Evolutionary conservation across 2,113 vertebrate species (phyloP), one percentile per base, ranked within the genome.

Genomic region (Malaclemys terrapin): DNA sequence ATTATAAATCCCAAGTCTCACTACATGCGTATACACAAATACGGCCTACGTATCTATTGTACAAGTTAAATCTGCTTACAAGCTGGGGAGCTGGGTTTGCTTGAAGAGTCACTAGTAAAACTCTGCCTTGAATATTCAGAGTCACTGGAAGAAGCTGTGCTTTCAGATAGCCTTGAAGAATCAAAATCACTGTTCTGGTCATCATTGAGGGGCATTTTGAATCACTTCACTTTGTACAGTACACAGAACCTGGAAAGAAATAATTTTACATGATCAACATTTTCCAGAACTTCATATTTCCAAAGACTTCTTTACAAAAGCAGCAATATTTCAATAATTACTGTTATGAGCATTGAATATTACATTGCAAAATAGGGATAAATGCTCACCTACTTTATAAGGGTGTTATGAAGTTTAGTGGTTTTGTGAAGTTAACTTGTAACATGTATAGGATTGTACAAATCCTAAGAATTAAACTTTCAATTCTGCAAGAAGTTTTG

Each of bases 11-110:
- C 82, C 90, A 93, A 59, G 42, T 83, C 93, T 59, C 84, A 95
- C 42, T 27, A 45, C 22, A 11, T 27, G 25, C 85, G 85, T 91
- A 95, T 91, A 0, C 5, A 90, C 35, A 45, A 47, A 29, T 8
- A 87, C 94, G 84, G 87, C 87, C 62, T 91, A 76, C 13, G 35
- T 29, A 47, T 35, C 82, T 31, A 84, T 78, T 84, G 3, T 2
- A 6, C 80, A 94, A 62, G 89, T 52, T 84, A 93, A 94, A 17
- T 0, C 24, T 27, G 96, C 99, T 99, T 98, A 99, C 99, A 99
- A 0, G 98, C 98, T 62, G 99, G 99, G 3, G 99, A 99, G 96
- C 98, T 98, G 84, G 98, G 98, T 87, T 99, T 99, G 99, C 99
- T 99, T 91, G 99, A 99, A 94, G 98, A 98, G 93, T 99, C 98